phyloP scores from a whole-genome alignment of 2,888 invertebrate species.

The Nasonovia ribisnigri region DNA sequence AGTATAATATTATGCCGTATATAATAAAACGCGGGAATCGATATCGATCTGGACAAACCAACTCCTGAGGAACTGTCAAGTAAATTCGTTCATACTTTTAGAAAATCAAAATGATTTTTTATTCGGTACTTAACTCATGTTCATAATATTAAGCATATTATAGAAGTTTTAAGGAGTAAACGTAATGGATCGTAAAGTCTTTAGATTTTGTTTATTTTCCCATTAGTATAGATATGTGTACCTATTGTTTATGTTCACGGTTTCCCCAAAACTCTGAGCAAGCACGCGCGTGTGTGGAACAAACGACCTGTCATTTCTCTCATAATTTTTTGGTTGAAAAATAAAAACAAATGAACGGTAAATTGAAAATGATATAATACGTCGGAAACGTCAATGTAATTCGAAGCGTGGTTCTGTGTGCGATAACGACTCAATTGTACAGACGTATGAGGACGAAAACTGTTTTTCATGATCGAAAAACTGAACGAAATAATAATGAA shows the following conservation, averaged over 20 bases:
- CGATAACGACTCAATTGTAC: constrained; percentile 30
- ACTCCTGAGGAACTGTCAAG: not conserved
- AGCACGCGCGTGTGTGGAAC: not conserved
- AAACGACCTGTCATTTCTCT: constrained; percentile 44
- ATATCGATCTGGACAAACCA: not conserved
- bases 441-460: not conserved
- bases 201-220: constrained; percentile 13
- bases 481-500: not conserved
- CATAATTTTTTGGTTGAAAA: constrained; percentile 1
- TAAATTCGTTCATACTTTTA: not conserved
- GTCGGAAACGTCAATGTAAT: constrained; percentile 40
- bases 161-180: not conserved
- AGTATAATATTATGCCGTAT: not conserved
- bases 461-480: constrained; percentile 19
- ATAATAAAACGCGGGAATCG: not conserved
- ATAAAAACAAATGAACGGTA: constrained; percentile 37
- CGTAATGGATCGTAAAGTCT: not conserved
- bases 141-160: not conserved
- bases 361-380: constrained; percentile 39
- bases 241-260: not conserved
- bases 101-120: not conserved
- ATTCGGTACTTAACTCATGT: not conserved
- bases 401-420: not conserved
- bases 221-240: not conserved
- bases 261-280: not conserved